Evolutionary conservation across 2,888 invertebrate genomes (phyloP), one percentile per base, ranked within the genome.

Genomic region (Gonocerus acuteangulatus): DNA sequence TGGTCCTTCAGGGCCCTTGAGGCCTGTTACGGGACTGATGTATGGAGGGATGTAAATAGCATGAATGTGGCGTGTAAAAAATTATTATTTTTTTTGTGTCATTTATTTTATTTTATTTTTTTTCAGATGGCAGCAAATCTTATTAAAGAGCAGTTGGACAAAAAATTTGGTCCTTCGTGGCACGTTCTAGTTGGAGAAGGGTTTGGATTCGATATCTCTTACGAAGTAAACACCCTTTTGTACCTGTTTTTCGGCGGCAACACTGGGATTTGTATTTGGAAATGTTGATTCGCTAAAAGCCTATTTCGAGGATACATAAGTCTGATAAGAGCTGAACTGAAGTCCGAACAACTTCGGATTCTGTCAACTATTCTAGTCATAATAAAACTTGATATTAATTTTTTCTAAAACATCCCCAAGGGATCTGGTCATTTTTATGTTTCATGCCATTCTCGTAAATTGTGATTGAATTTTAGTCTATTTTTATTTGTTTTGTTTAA

Each of bases 181-280:
- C 92, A 94, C 75, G 91, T 88, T n/a, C 87, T 95, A 0, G 88
- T 96, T 2, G 96, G 96, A 4, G 95, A 96, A 79, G 92, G 90
- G 62, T 95, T 86, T 76, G 95, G 94, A 48, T 93, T 93, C 75
- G 92, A 93, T 74, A 83, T 95, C 64, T 90, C 92, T 1, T 91
- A 93, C 73, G 93, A 95, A 77, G 86, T 88, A 63, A 89, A 88
- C 72, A 87, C 87, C 68, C 81, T 93, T 65, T 79, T 93, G 65
- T 90, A 92, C 74, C 81, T 94, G 80, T 94, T 86, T 76, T 93
- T 93, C 72, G 94, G 87, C 63, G 95, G 95, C 57, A 95, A 91
- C 74, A 79, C 90, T 69, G 95, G 91, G 13, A 83, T 93, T 62
- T 82, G 87, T 70, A 81, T 90, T 61, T 94, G 93, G 93, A 94